Evolutionary conservation across 2,113 vertebrate genomes (phyloP).

Genomic region (Brachypodius melanocephalos): DNA sequence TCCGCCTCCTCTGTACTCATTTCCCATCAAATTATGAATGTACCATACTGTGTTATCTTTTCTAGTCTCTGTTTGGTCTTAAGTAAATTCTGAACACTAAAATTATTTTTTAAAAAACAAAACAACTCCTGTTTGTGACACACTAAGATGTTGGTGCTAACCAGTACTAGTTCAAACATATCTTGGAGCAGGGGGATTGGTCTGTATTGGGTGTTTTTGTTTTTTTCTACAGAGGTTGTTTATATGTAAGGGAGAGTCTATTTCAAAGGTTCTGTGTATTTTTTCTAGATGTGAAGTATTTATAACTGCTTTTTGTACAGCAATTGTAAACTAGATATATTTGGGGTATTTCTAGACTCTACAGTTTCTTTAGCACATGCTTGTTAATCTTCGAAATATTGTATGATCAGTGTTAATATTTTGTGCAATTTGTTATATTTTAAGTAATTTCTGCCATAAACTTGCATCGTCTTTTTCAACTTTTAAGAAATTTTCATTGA

Average conservation of each 20-base stretch:
- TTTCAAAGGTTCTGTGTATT: constrained; percentile 87
- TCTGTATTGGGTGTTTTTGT: neutral
- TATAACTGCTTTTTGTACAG: constrained; percentile 93
- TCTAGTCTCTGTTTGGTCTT: neutral
- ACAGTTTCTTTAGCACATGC: constrained; percentile 68
- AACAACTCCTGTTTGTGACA: constrained; percentile 27
- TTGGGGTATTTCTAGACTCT: constrained; percentile 78
- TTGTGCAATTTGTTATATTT: constrained; percentile 85
- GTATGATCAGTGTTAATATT: constrained; percentile 83
- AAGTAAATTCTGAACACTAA: neutral
- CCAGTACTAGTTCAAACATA: constrained; percentile 62
- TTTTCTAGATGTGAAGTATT: constrained; percentile 94
- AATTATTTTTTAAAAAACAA: neutral
- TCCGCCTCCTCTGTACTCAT: neutral
- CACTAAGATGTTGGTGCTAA: constrained; percentile 74
- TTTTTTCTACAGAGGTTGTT: constrained; percentile 81
- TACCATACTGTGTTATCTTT: neutral
- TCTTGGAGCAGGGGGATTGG: neutral
- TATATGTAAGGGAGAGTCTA: constrained; percentile 85
- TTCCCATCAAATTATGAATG: neutral
- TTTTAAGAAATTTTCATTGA: constrained; percentile 35
- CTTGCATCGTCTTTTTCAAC: constrained; percentile 46
- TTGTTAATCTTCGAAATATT: constrained; percentile 71
- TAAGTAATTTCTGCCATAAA: constrained; percentile 72
- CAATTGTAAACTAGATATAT: constrained; percentile 80